A percentile compares a stretch with the other conserved stretches of the same genome.
These are phyloP conservation scores for Entomobrya proxima DNA, from an alignment of 2,888 invertebrate genomes.

Conservation along the genomic window DNA sequence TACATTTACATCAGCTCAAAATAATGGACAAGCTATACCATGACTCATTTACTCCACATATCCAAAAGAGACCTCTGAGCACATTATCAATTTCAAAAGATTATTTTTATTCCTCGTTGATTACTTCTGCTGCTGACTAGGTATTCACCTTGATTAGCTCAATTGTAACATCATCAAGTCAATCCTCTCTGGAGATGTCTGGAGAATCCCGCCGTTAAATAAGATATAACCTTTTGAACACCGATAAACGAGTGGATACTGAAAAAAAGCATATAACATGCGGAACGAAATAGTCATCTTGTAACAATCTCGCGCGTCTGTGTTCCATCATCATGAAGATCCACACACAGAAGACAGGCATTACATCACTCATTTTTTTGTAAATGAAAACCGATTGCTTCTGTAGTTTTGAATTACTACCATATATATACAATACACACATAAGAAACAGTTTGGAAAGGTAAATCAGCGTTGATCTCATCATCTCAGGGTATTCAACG, in stretches of 20 bases:
- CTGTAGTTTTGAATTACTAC: slow-evolving; percentile 11
- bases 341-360: too few relatives aligned
- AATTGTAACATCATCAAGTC: slow-evolving; percentile 26
- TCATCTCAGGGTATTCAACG: background rate
- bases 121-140: background rate
- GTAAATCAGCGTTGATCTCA: slow-evolving; percentile 23
- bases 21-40: background rate
- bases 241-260: background rate
- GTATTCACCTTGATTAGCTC: slow-evolving; percentile 34
- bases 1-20: slow-evolving; percentile 18
- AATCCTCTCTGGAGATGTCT: background rate
- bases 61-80: background rate
- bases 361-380: too few relatives aligned
- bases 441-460: slow-evolving; percentile 14
- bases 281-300: slow-evolving; percentile 6
- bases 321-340: background rate
- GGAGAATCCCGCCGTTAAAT: background rate
- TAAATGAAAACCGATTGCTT: background rate
- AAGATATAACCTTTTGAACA: slow-evolving; percentile 27
- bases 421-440: background rate
- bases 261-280: background rate
- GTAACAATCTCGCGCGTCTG: background rate
- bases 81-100: background rate
- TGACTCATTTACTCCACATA: background rate
- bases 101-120: background rate